These are phyloP conservation scores for Drosophila longiperda DNA, from an alignment of 2,888 invertebrate genomes.

Conservation along the genomic window DNA sequence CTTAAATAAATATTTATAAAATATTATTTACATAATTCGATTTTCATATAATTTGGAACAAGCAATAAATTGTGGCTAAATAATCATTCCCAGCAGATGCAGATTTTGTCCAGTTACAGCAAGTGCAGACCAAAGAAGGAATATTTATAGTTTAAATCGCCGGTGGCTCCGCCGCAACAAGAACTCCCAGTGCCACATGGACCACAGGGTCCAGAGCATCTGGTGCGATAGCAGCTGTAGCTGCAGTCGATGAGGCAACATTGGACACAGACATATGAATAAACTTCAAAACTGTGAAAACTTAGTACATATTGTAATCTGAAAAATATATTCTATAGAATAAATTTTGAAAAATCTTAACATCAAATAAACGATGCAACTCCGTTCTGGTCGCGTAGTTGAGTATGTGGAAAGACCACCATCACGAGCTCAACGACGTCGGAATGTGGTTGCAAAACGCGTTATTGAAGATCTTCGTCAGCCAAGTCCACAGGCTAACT, in stretches of 20 bases:
- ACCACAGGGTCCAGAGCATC: conserved; percentile 46
- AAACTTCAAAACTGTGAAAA: no score
- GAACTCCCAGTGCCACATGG: conserved; percentile 38
- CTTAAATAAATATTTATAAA: background rate
- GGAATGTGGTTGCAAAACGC: no score
- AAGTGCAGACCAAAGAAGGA: conserved; percentile 54
- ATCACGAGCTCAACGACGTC: no score
- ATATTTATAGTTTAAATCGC: conserved; percentile 50
- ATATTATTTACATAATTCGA: background rate
- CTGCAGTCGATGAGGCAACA: conserved; percentile 68
- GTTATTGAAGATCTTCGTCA: no score
- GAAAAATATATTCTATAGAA: no score
- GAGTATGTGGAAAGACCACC: no score
- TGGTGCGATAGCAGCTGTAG: conserved; percentile 53
- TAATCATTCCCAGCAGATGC: background rate
- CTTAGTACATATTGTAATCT: no score
- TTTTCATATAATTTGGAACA: background rate
- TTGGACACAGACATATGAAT: conserved; percentile 64
- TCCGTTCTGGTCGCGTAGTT: no score
- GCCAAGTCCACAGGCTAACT: no score
- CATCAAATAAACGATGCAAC: no score
- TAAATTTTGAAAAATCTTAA: no score
- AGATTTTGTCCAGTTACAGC: conserved; percentile 6
- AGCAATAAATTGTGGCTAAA: conserved; percentile 1
- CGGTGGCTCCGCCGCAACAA: conserved; percentile 43